phyloP scores from a whole-genome alignment of 1,140 invertebrate genomes.

The Campoletis sonorensis region DNA sequence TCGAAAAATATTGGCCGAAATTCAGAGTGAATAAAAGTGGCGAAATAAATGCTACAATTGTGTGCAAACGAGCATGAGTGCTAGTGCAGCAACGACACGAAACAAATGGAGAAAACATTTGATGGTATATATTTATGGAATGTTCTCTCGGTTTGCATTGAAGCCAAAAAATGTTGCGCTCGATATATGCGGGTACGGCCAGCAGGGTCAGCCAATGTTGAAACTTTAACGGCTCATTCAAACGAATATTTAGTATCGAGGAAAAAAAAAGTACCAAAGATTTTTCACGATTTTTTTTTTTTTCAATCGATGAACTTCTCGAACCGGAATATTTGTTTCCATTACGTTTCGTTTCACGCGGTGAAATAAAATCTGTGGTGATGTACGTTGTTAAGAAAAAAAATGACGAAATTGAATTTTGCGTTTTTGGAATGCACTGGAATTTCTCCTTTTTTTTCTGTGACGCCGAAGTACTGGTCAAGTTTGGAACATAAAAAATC shows the following conservation, averaged over 20 bases:
- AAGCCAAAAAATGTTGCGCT: neutral
- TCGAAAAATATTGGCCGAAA: constrained; percentile 19
- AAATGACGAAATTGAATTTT: too few relatives aligned
- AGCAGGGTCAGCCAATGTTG: neutral
- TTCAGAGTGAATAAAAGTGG: neutral
- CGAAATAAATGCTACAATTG: neutral
- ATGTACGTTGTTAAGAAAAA: too few relatives aligned
- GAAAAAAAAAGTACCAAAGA: neutral
- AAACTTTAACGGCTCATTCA: neutral
- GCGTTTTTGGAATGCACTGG: too few relatives aligned
- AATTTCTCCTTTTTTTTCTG: too few relatives aligned
- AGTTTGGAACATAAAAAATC: too few relatives aligned
- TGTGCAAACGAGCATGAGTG: constrained; percentile 6
- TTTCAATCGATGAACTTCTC: neutral
- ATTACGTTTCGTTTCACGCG: neutral
- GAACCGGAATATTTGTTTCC: neutral
- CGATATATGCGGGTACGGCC: neutral
- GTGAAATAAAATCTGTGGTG: neutral
- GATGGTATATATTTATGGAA: neutral
- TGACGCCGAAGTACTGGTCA: too few relatives aligned
- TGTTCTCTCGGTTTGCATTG: neutral
- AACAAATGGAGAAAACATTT: neutral
- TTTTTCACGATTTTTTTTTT: neutral
- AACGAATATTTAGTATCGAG: neutral
- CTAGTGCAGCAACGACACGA: constrained; percentile 10